Percentiles rank a stretch among this genome's conserved stretches.
These are phyloP conservation scores for Hippoglossus stenolepis DNA, from an alignment of 2,113 vertebrate species.

Conservation along the genomic window DNA sequence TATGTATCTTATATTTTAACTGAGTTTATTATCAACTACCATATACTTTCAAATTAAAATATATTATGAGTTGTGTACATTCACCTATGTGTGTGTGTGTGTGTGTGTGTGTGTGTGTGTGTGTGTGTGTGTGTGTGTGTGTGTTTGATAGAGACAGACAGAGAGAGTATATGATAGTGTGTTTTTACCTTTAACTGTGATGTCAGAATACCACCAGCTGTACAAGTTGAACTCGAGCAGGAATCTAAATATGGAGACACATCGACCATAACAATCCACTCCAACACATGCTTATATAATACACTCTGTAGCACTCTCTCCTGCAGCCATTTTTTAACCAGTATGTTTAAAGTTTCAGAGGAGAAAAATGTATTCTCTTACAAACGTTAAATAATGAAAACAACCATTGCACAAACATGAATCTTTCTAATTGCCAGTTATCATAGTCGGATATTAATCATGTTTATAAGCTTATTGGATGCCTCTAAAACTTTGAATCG, in stretches of 20 bases:
- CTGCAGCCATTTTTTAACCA: not conserved
- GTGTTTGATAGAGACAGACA: not conserved
- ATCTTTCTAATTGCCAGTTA: not conserved
- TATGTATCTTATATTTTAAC: not conserved
- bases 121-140: not conserved
- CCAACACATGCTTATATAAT: conserved; percentile 4
- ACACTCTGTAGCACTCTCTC: not conserved
- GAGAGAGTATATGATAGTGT: not conserved
- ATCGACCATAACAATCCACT: conserved; percentile 17
- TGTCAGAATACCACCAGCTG: conserved; percentile 95
- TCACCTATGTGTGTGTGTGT: too few relatives aligned
- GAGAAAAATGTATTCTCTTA: not conserved
- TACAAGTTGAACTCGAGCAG: conserved; percentile 98
- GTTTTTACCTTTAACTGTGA: conserved; percentile 91
- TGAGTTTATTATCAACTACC: not conserved
- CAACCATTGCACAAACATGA: not conserved
- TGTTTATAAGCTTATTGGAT: not conserved
- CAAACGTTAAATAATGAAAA: not conserved
- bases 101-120: not conserved
- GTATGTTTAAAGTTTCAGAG: not conserved
- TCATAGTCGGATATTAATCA: not conserved
- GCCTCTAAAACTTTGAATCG: not conserved
- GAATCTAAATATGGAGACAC: conserved; percentile 84
- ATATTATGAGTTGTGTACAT: too few relatives aligned
- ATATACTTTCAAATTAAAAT: too few relatives aligned